phyloP scores from a whole-genome alignment of 1,140 invertebrate genomes.

The Wasmannia auropunctata region DNA sequence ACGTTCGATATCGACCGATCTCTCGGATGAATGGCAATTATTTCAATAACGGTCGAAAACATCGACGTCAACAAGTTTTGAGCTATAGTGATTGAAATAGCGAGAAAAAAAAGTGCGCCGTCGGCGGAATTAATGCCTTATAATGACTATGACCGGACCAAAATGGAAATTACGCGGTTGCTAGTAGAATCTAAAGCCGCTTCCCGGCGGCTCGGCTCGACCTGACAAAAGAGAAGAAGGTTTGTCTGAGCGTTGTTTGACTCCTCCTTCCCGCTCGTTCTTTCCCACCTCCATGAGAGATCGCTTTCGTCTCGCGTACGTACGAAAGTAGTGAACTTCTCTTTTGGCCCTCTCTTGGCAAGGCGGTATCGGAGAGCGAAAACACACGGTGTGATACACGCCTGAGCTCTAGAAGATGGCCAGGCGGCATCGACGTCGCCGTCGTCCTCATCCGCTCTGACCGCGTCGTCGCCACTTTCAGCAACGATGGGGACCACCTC shows the following conservation, averaged over 20 bases:
- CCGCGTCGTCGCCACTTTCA: slow-evolving; percentile 66
- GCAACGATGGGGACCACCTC: slow-evolving; percentile 69
- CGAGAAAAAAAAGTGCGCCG: not conserved
- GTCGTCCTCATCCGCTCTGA: slow-evolving; percentile 35
- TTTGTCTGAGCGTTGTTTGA: slow-evolving; percentile 78
- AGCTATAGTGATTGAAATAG: not conserved
- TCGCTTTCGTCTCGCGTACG: slow-evolving; percentile 59
- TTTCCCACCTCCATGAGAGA: slow-evolving; percentile 62
- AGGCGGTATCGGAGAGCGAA: not conserved
- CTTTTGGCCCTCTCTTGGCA: slow-evolving; percentile 17
- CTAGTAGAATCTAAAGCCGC: not conserved
- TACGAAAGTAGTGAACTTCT: slow-evolving; percentile 54
- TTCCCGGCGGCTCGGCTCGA: slow-evolving; percentile 48
- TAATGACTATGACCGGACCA: not conserved
- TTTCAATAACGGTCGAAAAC: not conserved
- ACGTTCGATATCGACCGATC: not conserved
- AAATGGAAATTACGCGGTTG: slow-evolving; percentile 27
- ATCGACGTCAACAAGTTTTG: not conserved
- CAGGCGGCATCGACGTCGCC: slow-evolving; percentile 53
- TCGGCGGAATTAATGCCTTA: not conserved
- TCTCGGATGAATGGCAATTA: not conserved
- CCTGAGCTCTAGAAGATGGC: slow-evolving; percentile 55
- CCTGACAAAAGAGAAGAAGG: slow-evolving; percentile 71
- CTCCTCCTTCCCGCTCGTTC: slow-evolving; percentile 74
- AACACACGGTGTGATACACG: slow-evolving; percentile 15